Conservation (phyloP, 2,113 vertebrate genomes). For the Sinocyclocheilus maitianheensis region DNA sequence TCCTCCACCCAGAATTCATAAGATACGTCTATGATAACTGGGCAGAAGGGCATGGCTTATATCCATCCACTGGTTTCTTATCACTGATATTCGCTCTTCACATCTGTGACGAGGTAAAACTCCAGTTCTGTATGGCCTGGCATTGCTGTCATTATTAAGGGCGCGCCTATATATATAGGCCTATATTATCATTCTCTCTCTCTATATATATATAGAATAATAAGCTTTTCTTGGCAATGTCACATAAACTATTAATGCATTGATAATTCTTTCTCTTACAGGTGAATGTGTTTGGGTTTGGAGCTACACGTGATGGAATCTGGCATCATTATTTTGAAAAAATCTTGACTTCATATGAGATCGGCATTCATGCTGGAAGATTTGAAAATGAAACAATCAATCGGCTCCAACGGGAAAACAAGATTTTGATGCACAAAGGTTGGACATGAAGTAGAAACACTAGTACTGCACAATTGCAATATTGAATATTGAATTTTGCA, state of each 20-base stretch:
- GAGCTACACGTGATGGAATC: conserved; percentile 85
- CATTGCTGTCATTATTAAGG: neutral
- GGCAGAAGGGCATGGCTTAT: conserved; percentile 86
- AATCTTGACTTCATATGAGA: conserved; percentile 82
- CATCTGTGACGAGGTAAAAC: conserved; percentile 87
- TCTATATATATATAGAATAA: too few species aligned
- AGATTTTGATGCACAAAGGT: conserved; percentile 86
- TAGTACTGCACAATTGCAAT: neutral
- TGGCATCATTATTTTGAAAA: conserved; percentile 99
- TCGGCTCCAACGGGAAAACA: conserved; percentile 83
- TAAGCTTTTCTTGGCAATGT: too few species aligned
- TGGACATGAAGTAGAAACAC: neutral
- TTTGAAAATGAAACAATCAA: conserved; percentile 86
- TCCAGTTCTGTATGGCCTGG: too few species aligned
- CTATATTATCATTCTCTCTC: too few species aligned
- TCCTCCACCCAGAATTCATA: conserved; percentile 90
- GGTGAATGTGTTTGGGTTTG: conserved; percentile 92
- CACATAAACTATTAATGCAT: neutral
- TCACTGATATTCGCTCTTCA: conserved; percentile 87
- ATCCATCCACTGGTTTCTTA: conserved; percentile 93
- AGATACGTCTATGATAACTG: conserved; percentile 90
- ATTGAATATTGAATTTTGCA: neutral
- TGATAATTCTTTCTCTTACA: conserved; percentile 55
- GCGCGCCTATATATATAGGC: too few species aligned
- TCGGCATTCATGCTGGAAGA: conserved; percentile 84